Conservation (phyloP, 2,797 vertebrate genomes). For the Ceyx erithaca region DNA sequence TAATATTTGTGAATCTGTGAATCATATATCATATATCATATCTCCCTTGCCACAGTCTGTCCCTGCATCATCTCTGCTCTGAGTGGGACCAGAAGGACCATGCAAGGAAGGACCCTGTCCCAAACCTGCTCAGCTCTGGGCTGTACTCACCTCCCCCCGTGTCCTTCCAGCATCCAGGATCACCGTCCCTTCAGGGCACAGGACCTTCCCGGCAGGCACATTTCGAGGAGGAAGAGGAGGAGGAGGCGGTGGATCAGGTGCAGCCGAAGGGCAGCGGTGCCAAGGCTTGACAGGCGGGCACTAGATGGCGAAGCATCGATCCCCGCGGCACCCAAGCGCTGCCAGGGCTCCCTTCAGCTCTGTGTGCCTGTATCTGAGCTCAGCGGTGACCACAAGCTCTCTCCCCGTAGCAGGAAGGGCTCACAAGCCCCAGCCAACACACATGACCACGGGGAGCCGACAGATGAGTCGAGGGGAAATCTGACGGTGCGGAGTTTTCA, state of each 20-base stretch:
- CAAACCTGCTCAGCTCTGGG: neutral
- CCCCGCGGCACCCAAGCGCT: rapidly evolving
- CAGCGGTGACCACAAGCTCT: neutral
- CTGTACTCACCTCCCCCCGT: conserved; percentile 9
- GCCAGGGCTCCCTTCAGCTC: neutral
- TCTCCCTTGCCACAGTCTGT: neutral
- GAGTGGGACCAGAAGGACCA: neutral
- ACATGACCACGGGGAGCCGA: neutral
- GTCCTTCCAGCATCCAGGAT: neutral
- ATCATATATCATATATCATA: neutral
- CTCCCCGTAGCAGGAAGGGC: neutral
- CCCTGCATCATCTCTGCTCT: neutral
- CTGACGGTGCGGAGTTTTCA: rapidly evolving
- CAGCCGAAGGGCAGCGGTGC: neutral
- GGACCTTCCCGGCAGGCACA: neutral
- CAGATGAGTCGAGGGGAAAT: neutral
- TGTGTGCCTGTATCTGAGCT: neutral
- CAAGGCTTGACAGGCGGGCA: neutral
- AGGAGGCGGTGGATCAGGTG: rapidly evolving
- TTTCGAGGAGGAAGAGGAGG: neutral
- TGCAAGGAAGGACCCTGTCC: neutral
- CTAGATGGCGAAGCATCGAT: neutral
- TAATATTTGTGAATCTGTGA: no score
- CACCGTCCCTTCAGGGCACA: neutral
- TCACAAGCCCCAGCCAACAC: neutral